Base-by-base conservation (phyloP, 2,797 vertebrate species). In the Phrynocephalus guinanensis region DNA sequence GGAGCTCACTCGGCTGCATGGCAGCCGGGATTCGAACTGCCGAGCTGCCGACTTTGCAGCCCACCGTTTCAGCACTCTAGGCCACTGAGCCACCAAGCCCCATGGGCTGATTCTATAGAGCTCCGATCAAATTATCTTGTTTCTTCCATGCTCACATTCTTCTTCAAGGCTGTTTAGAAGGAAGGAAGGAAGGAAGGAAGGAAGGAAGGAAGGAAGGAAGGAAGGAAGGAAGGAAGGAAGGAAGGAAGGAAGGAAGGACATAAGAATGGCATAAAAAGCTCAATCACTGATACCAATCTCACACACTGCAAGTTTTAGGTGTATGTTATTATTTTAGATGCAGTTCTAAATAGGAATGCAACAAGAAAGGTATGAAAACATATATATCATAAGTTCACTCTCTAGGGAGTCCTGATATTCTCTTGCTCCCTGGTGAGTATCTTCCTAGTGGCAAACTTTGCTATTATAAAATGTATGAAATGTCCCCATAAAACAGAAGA, bases 91-190 rank as follows among this genome's bases (percentile, higher is more conserved):
- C 38, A 38, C 38, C 38, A 38, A 38, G 38, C 38, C 38, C 38
- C 38, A 38, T 38, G 38, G 38, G 38, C 38, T 56, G 52, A 56
- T 56, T 56, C 60, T 81, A n/a, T 15, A 56, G 52, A 44, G 63
- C 28, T 24, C 52, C 75, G 71, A 63, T 60, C 48, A n/a, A 22
- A 33, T 44, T 75, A 15, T 73, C 78, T 89, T 48, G 60, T 20
- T 16, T 71, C 24, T 18, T 90, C 33, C 79, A 83, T 56, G n/a
- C 86, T 89, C 89, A 88, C 71, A 75, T 93, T 92, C 76, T 86
- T 79, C 0, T 0, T 79, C 82, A 72, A 86, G 88, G 3, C 60
- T 79, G 83, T n/a, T n/a, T n/a, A n/a, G n/a, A n/a, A n/a, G n/a
- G n/a, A n/a, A n/a, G n/a, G n/a, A n/a, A n/a, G n/a, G n/a, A n/a